Conservation (phyloP, 2,888 invertebrate species). For the Pterostichus madidus region DNA sequence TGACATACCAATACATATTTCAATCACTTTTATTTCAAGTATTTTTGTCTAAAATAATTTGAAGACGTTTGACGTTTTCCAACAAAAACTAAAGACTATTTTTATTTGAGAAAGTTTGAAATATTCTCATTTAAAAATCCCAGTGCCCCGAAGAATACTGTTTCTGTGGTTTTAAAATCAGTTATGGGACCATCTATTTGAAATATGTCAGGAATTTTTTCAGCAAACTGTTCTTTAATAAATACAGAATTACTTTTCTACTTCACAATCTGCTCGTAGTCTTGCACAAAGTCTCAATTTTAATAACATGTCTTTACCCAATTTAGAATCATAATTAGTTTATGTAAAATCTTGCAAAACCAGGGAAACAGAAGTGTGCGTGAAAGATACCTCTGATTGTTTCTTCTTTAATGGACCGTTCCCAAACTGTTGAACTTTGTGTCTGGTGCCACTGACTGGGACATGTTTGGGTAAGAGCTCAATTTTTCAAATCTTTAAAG, state of each 20-base stretch:
- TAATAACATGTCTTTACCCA: not conserved
- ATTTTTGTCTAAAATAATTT: too few relatives aligned
- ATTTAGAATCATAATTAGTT: not conserved
- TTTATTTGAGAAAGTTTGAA: too few relatives aligned
- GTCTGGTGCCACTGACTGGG: constrained; percentile 52
- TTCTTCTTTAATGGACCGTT: constrained; percentile 63
- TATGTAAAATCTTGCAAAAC: not conserved
- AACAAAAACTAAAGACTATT: too few relatives aligned
- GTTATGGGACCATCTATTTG: constrained; percentile 44
- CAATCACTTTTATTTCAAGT: too few relatives aligned
- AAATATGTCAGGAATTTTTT: not conserved
- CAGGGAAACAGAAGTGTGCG: constrained; percentile 9
- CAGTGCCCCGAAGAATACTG: not conserved
- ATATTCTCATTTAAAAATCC: too few relatives aligned
- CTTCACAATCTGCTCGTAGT: not conserved
- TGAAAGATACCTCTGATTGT: constrained; percentile 55
- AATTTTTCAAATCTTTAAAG: constrained; percentile 73
- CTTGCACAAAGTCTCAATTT: constrained; percentile 28
- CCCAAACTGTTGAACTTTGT: constrained; percentile 60
- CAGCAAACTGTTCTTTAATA: constrained; percentile 12
- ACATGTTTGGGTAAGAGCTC: constrained; percentile 78
- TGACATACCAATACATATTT: too few relatives aligned
- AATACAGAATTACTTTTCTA: not conserved
- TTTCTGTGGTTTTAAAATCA: constrained; percentile 21
- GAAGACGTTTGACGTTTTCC: too few relatives aligned